Evolutionary conservation across 2,113 vertebrate species (phyloP).

Genomic region (Rhizomys pruinosus): DNA sequence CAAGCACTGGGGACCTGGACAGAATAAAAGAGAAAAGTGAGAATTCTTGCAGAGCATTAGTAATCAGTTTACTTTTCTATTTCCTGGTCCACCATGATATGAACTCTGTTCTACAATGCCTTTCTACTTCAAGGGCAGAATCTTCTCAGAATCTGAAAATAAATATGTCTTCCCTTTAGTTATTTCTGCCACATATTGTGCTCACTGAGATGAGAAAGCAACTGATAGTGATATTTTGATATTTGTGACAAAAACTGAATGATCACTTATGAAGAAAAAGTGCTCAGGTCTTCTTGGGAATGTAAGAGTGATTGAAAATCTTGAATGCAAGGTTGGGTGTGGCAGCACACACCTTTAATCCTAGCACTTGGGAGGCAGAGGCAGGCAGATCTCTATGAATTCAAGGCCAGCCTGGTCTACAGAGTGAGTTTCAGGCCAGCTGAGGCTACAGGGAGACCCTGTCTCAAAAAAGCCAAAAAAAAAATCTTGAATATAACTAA

Average conservation of each 20-base stretch:
- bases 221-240: neutral
- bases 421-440: too few relatives aligned
- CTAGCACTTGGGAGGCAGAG: too few relatives aligned
- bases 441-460: too few relatives aligned
- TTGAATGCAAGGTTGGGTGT: too few relatives aligned
- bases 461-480: too few relatives aligned
- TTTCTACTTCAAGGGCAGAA: too few relatives aligned
- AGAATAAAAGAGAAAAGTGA: neutral
- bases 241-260: neutral
- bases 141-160: neutral
- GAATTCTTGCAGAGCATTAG: too few relatives aligned
- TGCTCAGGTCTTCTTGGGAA: neutral
- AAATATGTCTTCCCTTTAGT: neutral
- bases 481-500: neutral
- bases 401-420: too few relatives aligned
- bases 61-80: neutral
- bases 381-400: too few relatives aligned
- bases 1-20: neutral
- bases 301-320: neutral
- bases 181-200: neutral
- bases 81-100: neutral
- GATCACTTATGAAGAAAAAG: neutral
- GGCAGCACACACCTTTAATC: too few relatives aligned
- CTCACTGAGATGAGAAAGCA: neutral
- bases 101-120: neutral